These are phyloP conservation scores for Cataglyphis albicans DNA, from an alignment of 2,888 invertebrate species.

Conservation along the genomic window DNA sequence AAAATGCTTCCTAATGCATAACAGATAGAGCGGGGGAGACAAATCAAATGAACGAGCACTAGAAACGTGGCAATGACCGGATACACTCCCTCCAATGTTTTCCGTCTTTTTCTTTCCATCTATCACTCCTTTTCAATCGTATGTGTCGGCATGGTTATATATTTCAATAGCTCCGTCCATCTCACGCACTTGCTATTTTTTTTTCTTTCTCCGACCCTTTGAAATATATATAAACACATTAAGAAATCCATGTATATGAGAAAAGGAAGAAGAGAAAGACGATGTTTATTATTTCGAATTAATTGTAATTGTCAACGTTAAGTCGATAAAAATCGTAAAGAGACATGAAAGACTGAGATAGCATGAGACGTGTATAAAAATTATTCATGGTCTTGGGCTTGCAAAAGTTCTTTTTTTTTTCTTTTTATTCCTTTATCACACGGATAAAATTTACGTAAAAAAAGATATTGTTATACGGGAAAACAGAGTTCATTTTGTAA, in stretches of 20 bases:
- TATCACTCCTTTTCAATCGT: constrained; percentile 39
- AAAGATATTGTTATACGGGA: background rate
- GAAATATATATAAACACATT: constrained; percentile 72
- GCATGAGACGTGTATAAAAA: background rate
- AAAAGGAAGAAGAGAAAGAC: constrained; percentile 48
- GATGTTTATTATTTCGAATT: constrained; percentile 77
- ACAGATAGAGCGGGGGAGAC: constrained; percentile 72
- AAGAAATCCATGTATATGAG: constrained; percentile 29
- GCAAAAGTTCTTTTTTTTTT: background rate
- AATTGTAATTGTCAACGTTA: constrained; percentile 76
- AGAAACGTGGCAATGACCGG: constrained; percentile 85
- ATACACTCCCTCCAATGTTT: constrained; percentile 80
- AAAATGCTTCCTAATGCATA: constrained; percentile 73
- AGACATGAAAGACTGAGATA: background rate
- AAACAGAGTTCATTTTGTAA: background rate
- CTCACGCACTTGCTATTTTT: constrained; percentile 8
- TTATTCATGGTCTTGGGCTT: constrained; percentile 4
- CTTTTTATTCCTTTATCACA: background rate
- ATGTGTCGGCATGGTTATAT: constrained; percentile 35
- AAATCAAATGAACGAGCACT: constrained; percentile 84
- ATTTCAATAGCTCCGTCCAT: constrained; percentile 44
- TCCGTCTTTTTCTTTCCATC: constrained; percentile 57
- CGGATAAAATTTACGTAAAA: background rate
- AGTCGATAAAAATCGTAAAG: constrained; percentile 65
- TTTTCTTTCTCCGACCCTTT: constrained; percentile 28